A percentile compares a stretch with the other conserved stretches of the same genome.
phyloP scores from a whole-genome alignment of 2,113 vertebrate genomes.

The Cynopterus brachyotis region DNA sequence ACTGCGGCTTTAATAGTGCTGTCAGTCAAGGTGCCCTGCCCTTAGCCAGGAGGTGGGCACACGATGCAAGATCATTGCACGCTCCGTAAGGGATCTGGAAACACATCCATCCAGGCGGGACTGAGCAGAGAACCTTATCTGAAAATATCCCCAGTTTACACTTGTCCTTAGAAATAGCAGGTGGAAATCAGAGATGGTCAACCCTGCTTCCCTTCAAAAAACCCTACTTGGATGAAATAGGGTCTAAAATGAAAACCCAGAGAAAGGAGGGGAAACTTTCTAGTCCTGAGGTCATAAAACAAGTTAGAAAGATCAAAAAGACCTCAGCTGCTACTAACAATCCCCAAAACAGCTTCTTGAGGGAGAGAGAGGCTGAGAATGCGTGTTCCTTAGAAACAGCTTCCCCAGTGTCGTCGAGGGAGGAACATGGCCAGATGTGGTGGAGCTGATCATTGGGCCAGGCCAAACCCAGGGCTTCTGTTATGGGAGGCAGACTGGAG shows the following conservation, averaged over 20 bases:
- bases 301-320: neutral
- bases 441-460: too few relatives aligned
- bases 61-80: neutral
- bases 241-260: neutral
- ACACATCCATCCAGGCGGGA: neutral
- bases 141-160: neutral
- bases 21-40: neutral
- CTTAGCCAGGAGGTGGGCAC: neutral
- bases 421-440: neutral
- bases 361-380: neutral
- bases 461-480: neutral
- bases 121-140: neutral
- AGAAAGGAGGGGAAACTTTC: neutral
- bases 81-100: neutral
- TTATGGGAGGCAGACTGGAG: rapidly evolving
- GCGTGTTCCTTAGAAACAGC: neutral
- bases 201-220: neutral
- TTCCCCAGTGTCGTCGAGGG: neutral
- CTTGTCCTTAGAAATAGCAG: neutral
- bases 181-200: neutral
- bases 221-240: neutral
- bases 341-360: neutral
- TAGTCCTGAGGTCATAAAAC: neutral
- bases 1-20: neutral
- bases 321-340: neutral